Percentiles rank a stretch among this genome's conserved stretches.
Conservation (phyloP, 2,113 vertebrate genomes). For the Leiothrix lutea region DNA sequence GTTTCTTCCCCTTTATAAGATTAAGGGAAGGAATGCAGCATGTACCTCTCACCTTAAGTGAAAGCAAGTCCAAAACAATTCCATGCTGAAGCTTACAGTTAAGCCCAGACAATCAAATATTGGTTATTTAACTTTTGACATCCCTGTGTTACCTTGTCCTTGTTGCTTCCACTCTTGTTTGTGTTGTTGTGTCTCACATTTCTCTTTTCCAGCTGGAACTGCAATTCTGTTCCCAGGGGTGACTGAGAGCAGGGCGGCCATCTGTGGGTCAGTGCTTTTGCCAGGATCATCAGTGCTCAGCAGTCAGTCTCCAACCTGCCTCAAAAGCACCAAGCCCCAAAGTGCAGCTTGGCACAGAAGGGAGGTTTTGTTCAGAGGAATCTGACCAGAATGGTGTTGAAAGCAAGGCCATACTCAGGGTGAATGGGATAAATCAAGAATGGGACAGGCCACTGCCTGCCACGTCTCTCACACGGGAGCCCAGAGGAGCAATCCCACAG, state of each 20-base stretch:
- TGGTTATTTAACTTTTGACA: not conserved
- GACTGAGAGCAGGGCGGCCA: not conserved
- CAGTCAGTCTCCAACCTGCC: not conserved
- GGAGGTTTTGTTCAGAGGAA: not conserved
- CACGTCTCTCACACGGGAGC: fast-evolving
- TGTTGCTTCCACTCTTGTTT: not conserved
- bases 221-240: not conserved
- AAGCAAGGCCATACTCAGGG: not conserved
- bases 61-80: not conserved
- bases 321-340: not conserved
- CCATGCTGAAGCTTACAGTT: not conserved
- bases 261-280: not conserved
- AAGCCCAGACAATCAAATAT: not conserved
- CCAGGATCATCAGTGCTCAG: not conserved
- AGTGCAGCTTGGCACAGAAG: not conserved
- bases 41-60: not conserved
- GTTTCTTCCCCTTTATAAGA: not conserved
- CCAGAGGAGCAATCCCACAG: not conserved
- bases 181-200: not conserved
- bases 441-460: not conserved
- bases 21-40: not conserved
- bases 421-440: not conserved
- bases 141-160: not conserved
- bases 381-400: not conserved
- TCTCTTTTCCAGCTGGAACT: not conserved